Base-by-base conservation (phyloP, 2,888 invertebrate genomes). In the Seira ritae region DNA sequence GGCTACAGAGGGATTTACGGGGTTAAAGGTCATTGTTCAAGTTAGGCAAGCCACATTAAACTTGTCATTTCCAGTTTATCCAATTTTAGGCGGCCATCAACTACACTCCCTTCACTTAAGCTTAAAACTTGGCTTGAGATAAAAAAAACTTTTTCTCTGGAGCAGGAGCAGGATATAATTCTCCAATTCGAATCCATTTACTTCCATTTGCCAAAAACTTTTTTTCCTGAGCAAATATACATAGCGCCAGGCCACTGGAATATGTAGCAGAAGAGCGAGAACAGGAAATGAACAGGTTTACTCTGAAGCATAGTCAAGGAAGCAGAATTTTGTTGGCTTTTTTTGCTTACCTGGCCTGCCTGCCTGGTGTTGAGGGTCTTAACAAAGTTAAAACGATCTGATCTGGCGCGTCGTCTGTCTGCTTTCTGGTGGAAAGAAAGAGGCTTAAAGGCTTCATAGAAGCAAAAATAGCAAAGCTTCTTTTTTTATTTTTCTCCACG, bases 11-110 rank as follows among this genome's bases (percentile, higher is more conserved):
- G 12, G 4, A 42, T 42, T 42, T 42, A 42, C 12, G 42, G 12
- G 42, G 73, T 42, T 69, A 80, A 76, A 81, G 81, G 81, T 81
- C 81, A 81, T 81, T 71, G 66, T 71, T 70, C n/a, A n/a, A n/a
- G n/a, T n/a, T n/a, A n/a, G n/a, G n/a, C 71, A 81, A 55, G 66
- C 66, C 50, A 66, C 75, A 70, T 80, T 73, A 74, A 80, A 81
- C 81, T 76, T 76, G 81, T 81, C 81, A 81, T 76, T 71, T 71
- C 42, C 81, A 81, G 76, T n/a, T 20, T 42, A 60, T 81, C 62
- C 76, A 81, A 81, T 81, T 76, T 70, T 6, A 20, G 22, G 0
- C 71, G 74, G 55, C 79, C 60, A 72, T 55, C 20, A 67, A 19
- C 70, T 66, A 46, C 55, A 4, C 42, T 42, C 42, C 12, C 42